A percentile compares a stretch with the other conserved stretches of the same genome.
phyloP scores from a whole-genome alignment of 2,888 invertebrate genomes.

The Tetranychus truncatus region DNA sequence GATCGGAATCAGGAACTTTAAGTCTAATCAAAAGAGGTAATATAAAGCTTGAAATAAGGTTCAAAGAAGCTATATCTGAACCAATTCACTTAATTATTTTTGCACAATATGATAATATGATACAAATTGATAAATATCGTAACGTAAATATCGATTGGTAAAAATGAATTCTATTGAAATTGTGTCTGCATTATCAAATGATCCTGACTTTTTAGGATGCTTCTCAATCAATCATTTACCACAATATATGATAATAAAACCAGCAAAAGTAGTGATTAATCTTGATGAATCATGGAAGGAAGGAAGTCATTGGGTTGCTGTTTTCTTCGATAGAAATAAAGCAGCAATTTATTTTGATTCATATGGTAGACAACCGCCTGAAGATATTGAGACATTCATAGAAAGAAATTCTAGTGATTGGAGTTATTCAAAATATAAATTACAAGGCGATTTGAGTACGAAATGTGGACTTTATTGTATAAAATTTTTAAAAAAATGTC shows the following conservation, averaged over 20 bases:
- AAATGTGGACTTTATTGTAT: slow-evolving; percentile 5
- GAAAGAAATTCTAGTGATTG: background rate
- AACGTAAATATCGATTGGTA: background rate
- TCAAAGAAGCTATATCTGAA: background rate
- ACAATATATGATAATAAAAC: background rate
- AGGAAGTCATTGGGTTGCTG: background rate
- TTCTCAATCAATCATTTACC: background rate
- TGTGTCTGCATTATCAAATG: too few relatives aligned
- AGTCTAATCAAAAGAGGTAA: background rate
- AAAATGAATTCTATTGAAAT: background rate
- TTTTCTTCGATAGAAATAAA: background rate
- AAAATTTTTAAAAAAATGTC: background rate
- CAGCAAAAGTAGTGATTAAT: background rate
- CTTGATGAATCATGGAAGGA: background rate
- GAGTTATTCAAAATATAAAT: background rate
- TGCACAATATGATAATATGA: background rate
- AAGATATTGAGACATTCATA: background rate
- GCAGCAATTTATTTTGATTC: background rate
- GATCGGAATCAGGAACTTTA: background rate
- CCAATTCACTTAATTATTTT: background rate
- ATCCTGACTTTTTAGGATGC: too few relatives aligned
- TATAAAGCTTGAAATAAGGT: background rate
- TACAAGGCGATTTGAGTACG: background rate
- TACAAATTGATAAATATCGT: too few relatives aligned
- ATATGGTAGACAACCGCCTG: background rate